phyloP scores from a whole-genome alignment of 2,888 invertebrate species.

The Phyllotreta cruciferae region DNA sequence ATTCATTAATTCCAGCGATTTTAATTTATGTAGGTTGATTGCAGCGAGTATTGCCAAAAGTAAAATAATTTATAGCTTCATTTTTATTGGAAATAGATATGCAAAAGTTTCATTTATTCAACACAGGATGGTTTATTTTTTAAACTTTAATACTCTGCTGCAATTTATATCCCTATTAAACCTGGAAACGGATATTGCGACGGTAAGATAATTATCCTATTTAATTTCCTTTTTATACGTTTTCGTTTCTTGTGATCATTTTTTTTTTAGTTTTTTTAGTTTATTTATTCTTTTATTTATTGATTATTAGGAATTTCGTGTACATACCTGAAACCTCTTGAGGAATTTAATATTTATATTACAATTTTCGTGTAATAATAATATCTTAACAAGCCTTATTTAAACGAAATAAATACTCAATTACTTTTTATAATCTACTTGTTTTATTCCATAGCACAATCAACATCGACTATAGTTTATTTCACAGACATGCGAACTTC shows the following conservation, averaged over 20 bases:
- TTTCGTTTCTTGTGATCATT: constrained; percentile 31
- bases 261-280: constrained; percentile 33
- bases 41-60: too few relatives aligned
- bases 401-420: constrained; percentile 36
- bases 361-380: constrained; percentile 34
- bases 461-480: too few relatives aligned
- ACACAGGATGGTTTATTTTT: constrained; percentile 10
- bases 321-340: constrained; percentile 39
- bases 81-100: too few relatives aligned
- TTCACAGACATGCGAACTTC: too few relatives aligned
- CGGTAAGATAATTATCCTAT: constrained; percentile 39
- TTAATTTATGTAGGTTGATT: too few relatives aligned
- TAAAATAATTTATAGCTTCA: too few relatives aligned
- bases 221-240: constrained; percentile 20
- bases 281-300: constrained; percentile 43
- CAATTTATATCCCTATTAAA: too few relatives aligned
- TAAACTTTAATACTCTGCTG: not conserved
- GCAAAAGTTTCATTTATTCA: too few relatives aligned
- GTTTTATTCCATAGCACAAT: constrained; percentile 15
- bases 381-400: constrained; percentile 33
- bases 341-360: constrained; percentile 36
- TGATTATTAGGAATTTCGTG: constrained; percentile 36
- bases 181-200: constrained; percentile 43
- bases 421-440: constrained; percentile 6
- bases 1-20: constrained; percentile 3